A percentile compares a stretch with the other conserved stretches of the same genome.
Evolutionary conservation across 2,113 vertebrate species (phyloP).

Genomic region (Salvelinus namaycush): DNA sequence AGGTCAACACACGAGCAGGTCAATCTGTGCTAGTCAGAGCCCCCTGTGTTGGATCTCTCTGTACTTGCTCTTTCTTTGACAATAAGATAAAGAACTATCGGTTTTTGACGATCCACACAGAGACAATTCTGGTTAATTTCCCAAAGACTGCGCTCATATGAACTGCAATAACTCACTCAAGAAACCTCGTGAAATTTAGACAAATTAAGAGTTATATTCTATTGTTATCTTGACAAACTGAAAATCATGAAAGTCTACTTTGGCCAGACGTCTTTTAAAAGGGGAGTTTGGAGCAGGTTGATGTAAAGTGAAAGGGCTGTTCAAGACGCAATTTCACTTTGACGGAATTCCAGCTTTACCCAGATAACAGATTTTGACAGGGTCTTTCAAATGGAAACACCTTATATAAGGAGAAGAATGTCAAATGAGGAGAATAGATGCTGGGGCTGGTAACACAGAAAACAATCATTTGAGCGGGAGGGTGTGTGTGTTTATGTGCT

Average conservation of each 20-base stretch:
- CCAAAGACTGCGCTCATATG: constrained; percentile 19
- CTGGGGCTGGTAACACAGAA: neutral
- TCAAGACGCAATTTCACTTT: constrained; percentile 51
- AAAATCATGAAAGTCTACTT: constrained; percentile 61
- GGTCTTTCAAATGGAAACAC: constrained; percentile 30
- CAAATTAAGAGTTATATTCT: neutral
- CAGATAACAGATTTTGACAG: constrained; percentile 44
- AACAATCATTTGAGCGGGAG: neutral
- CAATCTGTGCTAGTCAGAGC: neutral
- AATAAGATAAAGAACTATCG: neutral
- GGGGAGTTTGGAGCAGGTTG: constrained; percentile 63
- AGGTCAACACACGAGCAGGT: neutral
- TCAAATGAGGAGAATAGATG: neutral
- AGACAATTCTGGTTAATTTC: neutral
- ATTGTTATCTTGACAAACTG: constrained; percentile 28
- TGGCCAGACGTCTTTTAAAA: constrained; percentile 44
- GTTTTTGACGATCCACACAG: neutral
- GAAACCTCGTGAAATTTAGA: neutral
- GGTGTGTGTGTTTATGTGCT: neutral
- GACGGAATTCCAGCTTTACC: constrained; percentile 42
- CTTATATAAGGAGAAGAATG: neutral
- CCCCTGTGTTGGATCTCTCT: neutral
- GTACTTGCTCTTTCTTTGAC: neutral
- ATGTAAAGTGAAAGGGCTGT: constrained; percentile 41
- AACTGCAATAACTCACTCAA: neutral